Base-by-base conservation (phyloP, 2,888 invertebrate species). In the Stenoptilia bipunctidactyla region DNA sequence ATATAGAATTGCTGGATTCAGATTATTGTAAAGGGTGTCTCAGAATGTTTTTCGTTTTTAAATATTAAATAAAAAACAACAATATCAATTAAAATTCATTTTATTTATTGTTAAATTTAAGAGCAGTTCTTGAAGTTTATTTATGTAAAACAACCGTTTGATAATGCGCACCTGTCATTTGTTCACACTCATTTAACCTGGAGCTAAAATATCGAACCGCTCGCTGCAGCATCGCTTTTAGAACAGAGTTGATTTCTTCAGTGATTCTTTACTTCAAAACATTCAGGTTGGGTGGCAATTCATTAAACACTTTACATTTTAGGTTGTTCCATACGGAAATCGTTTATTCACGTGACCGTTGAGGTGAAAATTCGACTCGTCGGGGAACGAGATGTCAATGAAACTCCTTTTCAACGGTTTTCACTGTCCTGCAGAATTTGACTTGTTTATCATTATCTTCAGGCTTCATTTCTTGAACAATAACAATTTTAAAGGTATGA, bases 401-500 rank as follows among this genome's bases (percentile, higher is more conserved):
- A 51, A 51, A 47, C 42, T 51, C 38, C 45, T 49, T 47, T 5
- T n/a, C n/a, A 20, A 20, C 20, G 20, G 20, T 20, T 20, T 20
- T 20, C 8, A 20, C 8, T 46, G 48, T 47, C 44, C 43, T 50
- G 47, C 46, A 48, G 46, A 51, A 50, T 49, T 51, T 45, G 38
- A 51, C 43, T 50, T 45, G 45, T 43, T 48, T 47, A 43, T 15
- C 45, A 48, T 45, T 42, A 46, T 52, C 49, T 43, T 53, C 49
- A 37, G 51, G 50, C 49, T 54, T 49, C 38, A 53, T 49, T 44
- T 49, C 49, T 49, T 53, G 48, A 45, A 50, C 50, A 47, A 53
- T 45, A 27, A 47, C 45, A 45, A 49, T 51, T 49, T 50, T 52
- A 44, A 46, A 20, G 20, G 20, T n/a, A 41, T 47, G 43, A 39